Evolutionary conservation across 2,113 vertebrate species (phyloP).

Genomic region (Sander lucioperca): DNA sequence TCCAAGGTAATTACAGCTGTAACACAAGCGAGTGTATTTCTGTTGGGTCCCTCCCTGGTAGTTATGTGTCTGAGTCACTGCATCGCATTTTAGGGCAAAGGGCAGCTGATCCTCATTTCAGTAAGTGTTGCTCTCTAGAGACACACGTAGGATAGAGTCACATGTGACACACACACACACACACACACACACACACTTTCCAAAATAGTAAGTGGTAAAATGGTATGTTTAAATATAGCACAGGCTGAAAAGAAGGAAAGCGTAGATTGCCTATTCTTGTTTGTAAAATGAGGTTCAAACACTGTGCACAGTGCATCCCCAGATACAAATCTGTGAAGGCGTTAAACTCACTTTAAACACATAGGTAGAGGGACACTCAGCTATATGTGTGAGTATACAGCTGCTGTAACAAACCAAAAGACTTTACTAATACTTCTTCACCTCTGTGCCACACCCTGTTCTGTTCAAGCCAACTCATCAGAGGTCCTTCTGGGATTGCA

Average conservation of each 20-base stretch:
- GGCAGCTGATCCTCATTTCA: slow-evolving; percentile 50
- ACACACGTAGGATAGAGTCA: no score
- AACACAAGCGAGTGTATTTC: slow-evolving; percentile 1
- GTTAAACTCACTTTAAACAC: background rate
- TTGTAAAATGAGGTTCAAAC: background rate
- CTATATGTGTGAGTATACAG: slow-evolving; percentile 11
- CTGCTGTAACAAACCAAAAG: slow-evolving; percentile 22
- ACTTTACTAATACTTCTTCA: slow-evolving; percentile 22
- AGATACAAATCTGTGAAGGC: background rate
- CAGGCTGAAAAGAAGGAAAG: slow-evolving; percentile 2
- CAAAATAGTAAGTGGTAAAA: no score
- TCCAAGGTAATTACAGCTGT: slow-evolving; percentile 3
- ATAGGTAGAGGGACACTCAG: background rate
- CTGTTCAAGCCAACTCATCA: slow-evolving; percentile 24
- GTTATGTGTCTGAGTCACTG: slow-evolving; percentile 25
- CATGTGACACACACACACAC: no score
- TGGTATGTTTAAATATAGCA: slow-evolving; percentile 48
- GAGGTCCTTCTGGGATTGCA: slow-evolving; percentile 1
- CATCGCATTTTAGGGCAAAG: slow-evolving; percentile 31
- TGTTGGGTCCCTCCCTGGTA: slow-evolving; percentile 19
- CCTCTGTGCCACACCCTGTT: slow-evolving; percentile 32
- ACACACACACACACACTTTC: no score
- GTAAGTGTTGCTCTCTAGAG: slow-evolving; percentile 26
- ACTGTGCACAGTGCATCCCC: background rate
- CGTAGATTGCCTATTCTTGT: background rate